phyloP scores from a whole-genome alignment of 1,140 invertebrate genomes.

The Aricia agestis region DNA sequence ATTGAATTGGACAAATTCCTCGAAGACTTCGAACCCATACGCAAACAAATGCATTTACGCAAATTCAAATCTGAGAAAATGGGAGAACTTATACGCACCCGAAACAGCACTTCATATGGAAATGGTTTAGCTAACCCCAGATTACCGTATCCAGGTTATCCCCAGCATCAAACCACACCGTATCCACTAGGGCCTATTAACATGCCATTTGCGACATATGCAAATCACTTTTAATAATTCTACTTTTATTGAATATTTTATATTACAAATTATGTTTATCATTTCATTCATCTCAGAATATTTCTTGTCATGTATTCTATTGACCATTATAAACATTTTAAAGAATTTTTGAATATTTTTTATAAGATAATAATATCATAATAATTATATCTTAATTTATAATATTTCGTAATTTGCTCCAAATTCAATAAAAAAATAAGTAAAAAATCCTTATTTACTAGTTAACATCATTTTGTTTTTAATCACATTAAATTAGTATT shows the following conservation, averaged over 20 bases:
- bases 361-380: no score
- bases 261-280: constrained; percentile 6
- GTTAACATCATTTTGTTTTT: no score
- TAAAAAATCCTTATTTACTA: no score
- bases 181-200: constrained; percentile 77
- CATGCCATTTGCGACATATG: constrained; percentile 77
- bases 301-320: neutral
- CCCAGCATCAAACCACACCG: constrained; percentile 51
- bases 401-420: no score
- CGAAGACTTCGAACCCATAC: constrained; percentile 83
- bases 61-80: constrained; percentile 93
- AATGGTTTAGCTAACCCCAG: constrained; percentile 60
- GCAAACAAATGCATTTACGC: constrained; percentile 87
- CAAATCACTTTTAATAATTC: constrained; percentile 67
- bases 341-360: no score
- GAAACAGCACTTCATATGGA: constrained; percentile 49
- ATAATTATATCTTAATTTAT: no score
- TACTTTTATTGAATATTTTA: constrained; percentile 23
- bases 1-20: constrained; percentile 87
- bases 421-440: no score
- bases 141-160: constrained; percentile 65
- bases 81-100: constrained; percentile 81
- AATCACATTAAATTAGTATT: no score
- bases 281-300: constrained; percentile 2
- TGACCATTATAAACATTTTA: neutral